Percentiles rank a stretch among this genome's conserved stretches.
phyloP scores from a whole-genome alignment of 2,888 invertebrate species.

The Pheosia tremula region DNA sequence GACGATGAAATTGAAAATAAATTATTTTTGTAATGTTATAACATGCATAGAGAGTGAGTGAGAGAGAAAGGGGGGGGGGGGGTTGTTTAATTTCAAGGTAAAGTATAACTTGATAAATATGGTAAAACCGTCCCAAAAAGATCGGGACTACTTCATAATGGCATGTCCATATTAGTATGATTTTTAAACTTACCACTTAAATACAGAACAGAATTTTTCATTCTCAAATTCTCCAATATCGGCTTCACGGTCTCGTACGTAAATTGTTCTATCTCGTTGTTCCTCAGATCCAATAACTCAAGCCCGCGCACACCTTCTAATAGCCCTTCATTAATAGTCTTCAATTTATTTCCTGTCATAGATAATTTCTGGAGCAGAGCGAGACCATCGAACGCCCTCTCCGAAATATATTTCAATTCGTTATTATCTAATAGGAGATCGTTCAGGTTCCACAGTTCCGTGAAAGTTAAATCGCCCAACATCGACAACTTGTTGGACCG shows the following conservation, averaged over 20 bases:
- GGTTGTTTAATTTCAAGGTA: too few relatives aligned
- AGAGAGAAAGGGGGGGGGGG: not conserved
- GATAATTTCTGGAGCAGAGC: conserved; percentile 89
- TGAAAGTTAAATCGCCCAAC: conserved; percentile 91
- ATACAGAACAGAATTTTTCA: conserved; percentile 75
- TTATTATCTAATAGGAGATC: conserved; percentile 89
- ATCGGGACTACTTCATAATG: too few relatives aligned
- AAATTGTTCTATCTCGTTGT: conserved; percentile 90
- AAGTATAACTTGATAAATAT: too few relatives aligned
- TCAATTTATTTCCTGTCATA: conserved; percentile 91
- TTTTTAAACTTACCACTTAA: conserved; percentile 64
- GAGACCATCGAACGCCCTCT: conserved; percentile 91
- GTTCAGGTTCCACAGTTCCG: conserved; percentile 89
- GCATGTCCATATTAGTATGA: too few relatives aligned
- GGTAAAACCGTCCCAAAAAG: too few relatives aligned
- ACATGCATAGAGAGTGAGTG: not conserved
- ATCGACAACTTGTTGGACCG: conserved; percentile 90
- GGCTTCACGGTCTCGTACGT: conserved; percentile 90
- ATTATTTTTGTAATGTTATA: not conserved
- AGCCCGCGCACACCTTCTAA: conserved; percentile 90
- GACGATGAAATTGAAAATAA: conserved; percentile 24
- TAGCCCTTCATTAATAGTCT: conserved; percentile 88
- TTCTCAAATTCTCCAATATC: conserved; percentile 89
- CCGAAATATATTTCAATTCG: conserved; percentile 89
- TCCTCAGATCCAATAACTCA: conserved; percentile 90